phyloP scores from a whole-genome alignment of 2,888 invertebrate genomes.

The Epinotia bilunana region DNA sequence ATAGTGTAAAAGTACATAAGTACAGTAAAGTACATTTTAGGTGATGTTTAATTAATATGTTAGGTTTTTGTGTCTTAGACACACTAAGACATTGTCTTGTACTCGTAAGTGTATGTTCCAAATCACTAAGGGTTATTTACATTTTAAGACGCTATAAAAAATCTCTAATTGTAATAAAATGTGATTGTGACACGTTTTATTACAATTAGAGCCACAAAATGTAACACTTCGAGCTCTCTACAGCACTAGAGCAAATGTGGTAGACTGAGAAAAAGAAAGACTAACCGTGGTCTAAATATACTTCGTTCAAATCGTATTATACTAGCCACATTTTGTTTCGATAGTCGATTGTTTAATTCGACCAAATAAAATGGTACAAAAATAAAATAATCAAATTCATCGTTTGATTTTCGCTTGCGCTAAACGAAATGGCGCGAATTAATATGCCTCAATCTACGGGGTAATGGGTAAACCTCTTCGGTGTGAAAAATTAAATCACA shows the following conservation, averaged over 20 bases:
- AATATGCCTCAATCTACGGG: conserved; percentile 55
- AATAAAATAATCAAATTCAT: conserved; percentile 38
- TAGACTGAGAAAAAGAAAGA: too few relatives aligned
- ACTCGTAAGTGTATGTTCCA: too few relatives aligned
- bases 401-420: conserved; percentile 48
- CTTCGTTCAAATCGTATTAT: neutral
- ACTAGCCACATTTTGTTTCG: neutral
- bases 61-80: too few relatives aligned
- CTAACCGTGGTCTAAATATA: neutral
- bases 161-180: too few relatives aligned
- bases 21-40: too few relatives aligned
- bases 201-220: too few relatives aligned
- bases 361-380: conserved; percentile 22
- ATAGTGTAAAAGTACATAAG: neutral
- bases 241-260: too few relatives aligned
- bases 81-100: too few relatives aligned
- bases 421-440: conserved; percentile 65
- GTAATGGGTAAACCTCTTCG: conserved; percentile 60
- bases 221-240: too few relatives aligned
- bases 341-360: neutral
- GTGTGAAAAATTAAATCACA: conserved; percentile 74
- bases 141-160: neutral
- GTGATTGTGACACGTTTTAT: too few relatives aligned
- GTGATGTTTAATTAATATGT: too few relatives aligned
- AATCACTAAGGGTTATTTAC: neutral